Evolutionary conservation across 2,113 vertebrate genomes (phyloP).

Genomic region (Cephalopholis sonnerati): DNA sequence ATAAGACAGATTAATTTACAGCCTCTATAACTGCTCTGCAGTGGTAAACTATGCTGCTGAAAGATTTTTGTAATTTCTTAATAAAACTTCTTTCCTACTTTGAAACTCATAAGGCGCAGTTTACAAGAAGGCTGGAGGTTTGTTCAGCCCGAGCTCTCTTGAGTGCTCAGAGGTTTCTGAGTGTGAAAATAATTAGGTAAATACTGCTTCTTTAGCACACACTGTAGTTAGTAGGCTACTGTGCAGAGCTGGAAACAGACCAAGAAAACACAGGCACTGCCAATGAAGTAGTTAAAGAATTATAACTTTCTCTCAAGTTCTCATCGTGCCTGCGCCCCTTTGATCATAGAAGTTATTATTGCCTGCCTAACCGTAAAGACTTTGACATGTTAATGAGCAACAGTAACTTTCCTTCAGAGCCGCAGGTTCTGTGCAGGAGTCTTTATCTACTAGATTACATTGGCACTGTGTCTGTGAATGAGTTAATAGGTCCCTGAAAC

Average conservation of each 20-base stretch:
- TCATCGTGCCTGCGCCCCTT: not conserved
- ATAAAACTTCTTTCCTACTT: not conserved
- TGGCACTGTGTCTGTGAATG: not conserved
- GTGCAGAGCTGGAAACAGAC: constrained; percentile 17
- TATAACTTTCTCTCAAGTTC: not conserved
- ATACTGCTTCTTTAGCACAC: not conserved
- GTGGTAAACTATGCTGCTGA: not conserved
- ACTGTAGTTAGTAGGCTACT: not conserved
- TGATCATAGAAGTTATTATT: not conserved
- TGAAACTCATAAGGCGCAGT: not conserved
- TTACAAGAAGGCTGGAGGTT: not conserved
- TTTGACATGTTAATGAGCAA: constrained; percentile 1
- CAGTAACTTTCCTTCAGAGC: not conserved
- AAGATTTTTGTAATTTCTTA: not conserved
- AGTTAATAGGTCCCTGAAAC: constrained; percentile 7
- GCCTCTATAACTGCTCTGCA: not conserved
- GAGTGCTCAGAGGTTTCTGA: not conserved
- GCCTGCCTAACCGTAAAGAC: not conserved
- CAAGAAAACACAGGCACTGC: not conserved
- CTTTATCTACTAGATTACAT: not conserved
- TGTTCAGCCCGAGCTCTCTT: not conserved
- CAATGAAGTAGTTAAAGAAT: not conserved
- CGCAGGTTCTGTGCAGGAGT: not conserved
- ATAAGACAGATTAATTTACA: not conserved
- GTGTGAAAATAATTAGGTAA: constrained; percentile 4